Conservation (phyloP, 1,140 invertebrate species). For the Drosophila micromelanica region DNA sequence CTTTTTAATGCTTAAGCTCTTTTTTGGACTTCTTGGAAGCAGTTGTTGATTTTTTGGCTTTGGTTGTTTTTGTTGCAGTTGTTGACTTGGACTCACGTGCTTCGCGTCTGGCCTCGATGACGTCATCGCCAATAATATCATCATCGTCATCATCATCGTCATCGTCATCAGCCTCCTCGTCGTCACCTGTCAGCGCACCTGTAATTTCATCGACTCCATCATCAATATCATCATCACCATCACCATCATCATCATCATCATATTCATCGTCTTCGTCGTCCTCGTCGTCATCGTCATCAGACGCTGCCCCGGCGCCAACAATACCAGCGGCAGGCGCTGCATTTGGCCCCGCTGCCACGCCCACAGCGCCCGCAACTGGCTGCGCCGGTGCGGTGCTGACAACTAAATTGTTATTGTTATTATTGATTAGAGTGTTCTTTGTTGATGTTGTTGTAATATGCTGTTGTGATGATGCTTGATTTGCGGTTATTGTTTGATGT, state of each 20-base stretch:
- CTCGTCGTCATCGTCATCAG: constrained; percentile 88
- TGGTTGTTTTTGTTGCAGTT: constrained; percentile 82
- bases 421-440: constrained; percentile 67
- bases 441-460: constrained; percentile 48
- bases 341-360: constrained; percentile 33
- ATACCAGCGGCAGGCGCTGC: constrained; percentile 84
- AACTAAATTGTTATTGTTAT: constrained; percentile 60
- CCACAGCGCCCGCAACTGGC: constrained; percentile 37
- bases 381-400: constrained; percentile 49
- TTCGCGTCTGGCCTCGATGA: constrained; percentile 87
- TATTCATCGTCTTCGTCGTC: constrained; percentile 86
- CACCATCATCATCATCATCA: constrained; percentile 89
- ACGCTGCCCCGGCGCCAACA: constrained; percentile 85
- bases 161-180: constrained; percentile 87
- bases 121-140: constrained; percentile 87
- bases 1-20: constrained; percentile 80
- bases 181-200: constrained; percentile 87
- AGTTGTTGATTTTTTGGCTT: constrained; percentile 85
- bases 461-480: constrained; percentile 64
- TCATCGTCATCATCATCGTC: constrained; percentile 91
- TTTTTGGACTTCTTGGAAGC: constrained; percentile 85
- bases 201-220: constrained; percentile 87
- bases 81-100: constrained; percentile 93
- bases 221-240: constrained; percentile 84
- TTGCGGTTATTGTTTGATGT: constrained; percentile 48